Evolutionary conservation across 2,113 vertebrate genomes (phyloP).

Genomic region (Anhinga anhinga): DNA sequence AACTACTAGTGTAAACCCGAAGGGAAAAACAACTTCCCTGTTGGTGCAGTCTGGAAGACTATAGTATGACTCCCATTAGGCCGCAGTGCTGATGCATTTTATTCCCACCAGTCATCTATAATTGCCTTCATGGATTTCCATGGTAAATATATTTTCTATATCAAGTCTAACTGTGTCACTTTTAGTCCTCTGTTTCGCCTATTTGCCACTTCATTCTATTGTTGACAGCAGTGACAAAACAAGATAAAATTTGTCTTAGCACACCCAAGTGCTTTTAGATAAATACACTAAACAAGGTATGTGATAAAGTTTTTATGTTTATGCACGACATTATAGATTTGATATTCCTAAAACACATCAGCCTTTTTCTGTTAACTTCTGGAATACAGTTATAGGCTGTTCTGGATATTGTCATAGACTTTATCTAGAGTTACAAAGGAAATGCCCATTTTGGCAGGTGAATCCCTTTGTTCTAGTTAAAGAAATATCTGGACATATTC

Average conservation of each 20-base stretch:
- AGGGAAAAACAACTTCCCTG: not conserved
- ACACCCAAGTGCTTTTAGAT: fast-evolving
- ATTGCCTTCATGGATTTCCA: not conserved
- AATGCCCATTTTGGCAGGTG: not conserved
- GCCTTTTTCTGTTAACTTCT: not conserved
- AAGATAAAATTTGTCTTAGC: not conserved
- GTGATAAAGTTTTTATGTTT: not conserved
- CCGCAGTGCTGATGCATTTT: not conserved
- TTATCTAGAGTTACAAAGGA: not conserved
- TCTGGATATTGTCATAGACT: not conserved
- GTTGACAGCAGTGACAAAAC: not conserved
- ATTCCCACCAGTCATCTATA: not conserved
- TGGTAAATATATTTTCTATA: not conserved
- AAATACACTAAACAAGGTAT: not conserved
- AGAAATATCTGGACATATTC: not conserved
- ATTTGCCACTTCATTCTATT: not conserved
- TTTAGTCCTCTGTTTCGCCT: not conserved
- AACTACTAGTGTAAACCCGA: not conserved
- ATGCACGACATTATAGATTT: not conserved
- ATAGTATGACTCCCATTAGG: not conserved
- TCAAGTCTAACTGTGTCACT: not conserved
- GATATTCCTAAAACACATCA: not conserved
- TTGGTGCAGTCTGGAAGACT: not conserved
- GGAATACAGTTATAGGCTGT: not conserved
- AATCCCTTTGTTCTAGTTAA: not conserved